Conservation (phyloP, 2,888 invertebrate species). For the Melipona bicolor region DNA sequence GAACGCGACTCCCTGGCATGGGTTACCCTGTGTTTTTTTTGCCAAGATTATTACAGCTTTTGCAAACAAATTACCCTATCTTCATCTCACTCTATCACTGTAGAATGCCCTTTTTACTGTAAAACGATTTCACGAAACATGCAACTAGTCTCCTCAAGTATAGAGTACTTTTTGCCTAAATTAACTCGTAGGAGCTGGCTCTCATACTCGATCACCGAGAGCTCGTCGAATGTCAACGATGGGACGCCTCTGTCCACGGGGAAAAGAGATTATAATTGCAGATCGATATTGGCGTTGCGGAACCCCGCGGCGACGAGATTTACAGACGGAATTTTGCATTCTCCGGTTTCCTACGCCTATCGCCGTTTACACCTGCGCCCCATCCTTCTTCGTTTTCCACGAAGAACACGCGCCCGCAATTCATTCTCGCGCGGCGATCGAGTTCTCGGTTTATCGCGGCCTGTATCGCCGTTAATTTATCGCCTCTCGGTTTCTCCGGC, state of each 20-base stretch:
- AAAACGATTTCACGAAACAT: not conserved
- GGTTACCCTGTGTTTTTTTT: not conserved
- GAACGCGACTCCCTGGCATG: not conserved
- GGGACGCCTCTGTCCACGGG: constrained; percentile 7
- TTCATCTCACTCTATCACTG: too few relatives aligned
- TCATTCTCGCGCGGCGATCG: constrained; percentile 73
- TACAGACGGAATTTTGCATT: constrained; percentile 57
- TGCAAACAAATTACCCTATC: too few relatives aligned
- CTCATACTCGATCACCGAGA: not conserved
- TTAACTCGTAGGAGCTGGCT: not conserved
- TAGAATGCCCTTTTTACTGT: not conserved
- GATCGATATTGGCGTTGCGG: constrained; percentile 33
- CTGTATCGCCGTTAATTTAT: constrained; percentile 79
- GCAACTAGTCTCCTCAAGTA: constrained; percentile 4
- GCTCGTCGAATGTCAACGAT: constrained; percentile 30
- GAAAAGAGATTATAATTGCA: constrained; percentile 52
- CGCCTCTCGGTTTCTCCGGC: constrained; percentile 59
- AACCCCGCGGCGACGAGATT: constrained; percentile 48
- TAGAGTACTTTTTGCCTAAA: not conserved
- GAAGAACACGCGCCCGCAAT: constrained; percentile 72
- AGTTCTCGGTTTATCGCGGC: constrained; percentile 74
- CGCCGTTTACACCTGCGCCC: constrained; percentile 74
- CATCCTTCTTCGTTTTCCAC: constrained; percentile 76
- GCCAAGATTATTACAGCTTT: too few relatives aligned
- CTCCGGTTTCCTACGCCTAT: constrained; percentile 65